These are phyloP conservation scores for Stratiomys singularior DNA, from an alignment of 2,888 invertebrate species.

Conservation along the genomic window DNA sequence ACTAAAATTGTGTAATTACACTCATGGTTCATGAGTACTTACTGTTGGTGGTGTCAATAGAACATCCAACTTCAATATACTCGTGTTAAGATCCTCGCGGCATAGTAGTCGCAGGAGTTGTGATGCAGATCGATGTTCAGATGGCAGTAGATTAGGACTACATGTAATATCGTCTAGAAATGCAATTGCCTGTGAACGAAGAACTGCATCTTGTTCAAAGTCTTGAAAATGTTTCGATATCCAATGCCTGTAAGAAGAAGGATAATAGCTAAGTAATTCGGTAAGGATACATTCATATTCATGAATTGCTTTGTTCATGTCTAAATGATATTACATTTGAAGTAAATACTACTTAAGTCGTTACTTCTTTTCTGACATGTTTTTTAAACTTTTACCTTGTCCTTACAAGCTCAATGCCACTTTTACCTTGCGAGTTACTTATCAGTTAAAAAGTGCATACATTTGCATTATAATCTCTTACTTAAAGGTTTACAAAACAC, in stretches of 20 bases:
- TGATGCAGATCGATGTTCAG: conserved; percentile 89
- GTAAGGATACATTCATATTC: too few relatives aligned
- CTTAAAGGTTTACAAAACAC: too few relatives aligned
- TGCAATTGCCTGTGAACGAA: conserved; percentile 82
- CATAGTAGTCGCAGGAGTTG: conserved; percentile 82
- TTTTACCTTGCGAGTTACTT: too few relatives aligned
- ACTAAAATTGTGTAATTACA: neutral
- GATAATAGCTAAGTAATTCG: too few relatives aligned
- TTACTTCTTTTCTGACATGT: too few relatives aligned
- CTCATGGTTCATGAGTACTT: conserved; percentile 56
- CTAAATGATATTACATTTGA: too few relatives aligned
- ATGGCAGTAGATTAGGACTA: conserved; percentile 83
- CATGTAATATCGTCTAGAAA: conserved; percentile 89
- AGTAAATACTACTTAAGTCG: too few relatives aligned
- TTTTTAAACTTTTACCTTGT: too few relatives aligned
- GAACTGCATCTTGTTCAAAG: conserved; percentile 80
- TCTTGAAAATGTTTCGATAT: conserved; percentile 91
- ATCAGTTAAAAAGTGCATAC: too few relatives aligned
- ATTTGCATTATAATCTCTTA: too few relatives aligned
- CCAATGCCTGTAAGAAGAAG: conserved; percentile 76
- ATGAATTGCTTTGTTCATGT: too few relatives aligned
- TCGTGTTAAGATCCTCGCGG: conserved; percentile 75
- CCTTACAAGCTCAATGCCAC: too few relatives aligned
- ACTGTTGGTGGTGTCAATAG: conserved; percentile 77
- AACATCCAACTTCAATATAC: conserved; percentile 75